Evolutionary conservation across 2,797 vertebrate genomes (phyloP), one percentile per base, ranked within the genome.

Genomic region (Kryptolebias ocellatus): DNA sequence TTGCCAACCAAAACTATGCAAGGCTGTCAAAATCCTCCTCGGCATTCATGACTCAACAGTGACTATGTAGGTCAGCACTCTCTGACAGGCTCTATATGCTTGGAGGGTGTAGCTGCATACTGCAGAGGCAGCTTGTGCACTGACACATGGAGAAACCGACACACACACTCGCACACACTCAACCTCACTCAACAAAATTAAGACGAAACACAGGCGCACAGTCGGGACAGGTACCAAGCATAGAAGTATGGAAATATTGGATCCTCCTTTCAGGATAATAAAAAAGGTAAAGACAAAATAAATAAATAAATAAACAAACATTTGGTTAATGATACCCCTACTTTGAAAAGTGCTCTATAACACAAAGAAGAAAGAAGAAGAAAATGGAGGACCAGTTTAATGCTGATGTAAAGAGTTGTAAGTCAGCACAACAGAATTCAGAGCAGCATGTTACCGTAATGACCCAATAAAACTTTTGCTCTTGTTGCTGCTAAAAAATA

Each of bases 1-100:
- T 54, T 57, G 62, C 49, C 20, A 50, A 69, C 60, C 37, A 34
- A 69, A 72, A 67, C 64, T 59, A 60, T 68, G 45, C 57, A 47
- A 68, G 49, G 55, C 67, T 79, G 75, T 81, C 76, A 80, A 74
- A 81, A 65, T 57, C 78, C 76, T 67, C 81, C 72, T 65, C 63
- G 71, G 67, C 70, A 67, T 77, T 72, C 55, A 74, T 79, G 74
- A 80, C 72, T 80, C 28, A 49, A 78, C 64, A 70, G 71, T 34
- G 69, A 81, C 73, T 81, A 84, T 80, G 78, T 80, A 81, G 85
- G 79, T 81, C 83, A 81, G 54, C 67, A 67, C 52, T n/a, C 46
- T 68, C 69, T 71, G 79, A 81, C 79, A 83, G 72, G 29, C 76
- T 74, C 71, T 81, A 67, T 83, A 71, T 76, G 86, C 72, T 78